Percentiles rank a stretch among this genome's conserved stretches.
Conservation (phyloP, 2,888 invertebrate species). For the Sminthurinus aureus region DNA sequence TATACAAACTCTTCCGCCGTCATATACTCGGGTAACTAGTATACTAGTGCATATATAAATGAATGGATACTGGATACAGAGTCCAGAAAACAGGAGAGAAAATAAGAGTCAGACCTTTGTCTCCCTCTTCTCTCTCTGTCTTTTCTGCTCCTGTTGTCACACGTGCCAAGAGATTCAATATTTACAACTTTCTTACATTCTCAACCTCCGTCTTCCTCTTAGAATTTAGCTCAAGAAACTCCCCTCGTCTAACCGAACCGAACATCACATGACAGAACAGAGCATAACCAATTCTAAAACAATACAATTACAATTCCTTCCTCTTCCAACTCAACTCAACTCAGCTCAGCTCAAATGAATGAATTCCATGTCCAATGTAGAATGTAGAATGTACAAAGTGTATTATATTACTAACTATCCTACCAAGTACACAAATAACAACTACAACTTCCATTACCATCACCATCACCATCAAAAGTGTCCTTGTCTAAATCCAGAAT, state of each 20-base stretch:
- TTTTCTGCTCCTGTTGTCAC: slow-evolving; percentile 23
- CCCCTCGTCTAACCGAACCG: not conserved
- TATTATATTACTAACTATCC: too few relatives aligned
- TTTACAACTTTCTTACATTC: slow-evolving; percentile 17
- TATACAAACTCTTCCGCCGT: too few relatives aligned
- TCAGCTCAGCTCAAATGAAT: not conserved
- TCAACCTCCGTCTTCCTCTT: not conserved
- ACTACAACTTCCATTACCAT: not conserved
- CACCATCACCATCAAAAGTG: too few relatives aligned
- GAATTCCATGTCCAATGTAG: too few relatives aligned
- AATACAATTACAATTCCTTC: slow-evolving; percentile 19
- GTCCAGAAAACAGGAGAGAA: too few relatives aligned
- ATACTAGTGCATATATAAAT: too few relatives aligned
- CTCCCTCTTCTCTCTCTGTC: too few relatives aligned
- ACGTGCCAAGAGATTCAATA: slow-evolving; percentile 33
- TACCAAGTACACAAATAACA: not conserved
- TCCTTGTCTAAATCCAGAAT: too few relatives aligned
- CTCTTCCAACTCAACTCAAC: not conserved
- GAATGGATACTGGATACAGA: too few relatives aligned
- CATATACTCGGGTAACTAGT: too few relatives aligned
- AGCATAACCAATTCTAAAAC: slow-evolving; percentile 14
- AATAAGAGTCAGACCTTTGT: too few relatives aligned
- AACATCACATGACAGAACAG: not conserved
- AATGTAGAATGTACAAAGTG: too few relatives aligned
- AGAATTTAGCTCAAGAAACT: not conserved